Evolutionary conservation across 1,140 invertebrate species (phyloP), one percentile per base, ranked within the genome.

Genomic region (Eriocheir sinensis): DNA sequence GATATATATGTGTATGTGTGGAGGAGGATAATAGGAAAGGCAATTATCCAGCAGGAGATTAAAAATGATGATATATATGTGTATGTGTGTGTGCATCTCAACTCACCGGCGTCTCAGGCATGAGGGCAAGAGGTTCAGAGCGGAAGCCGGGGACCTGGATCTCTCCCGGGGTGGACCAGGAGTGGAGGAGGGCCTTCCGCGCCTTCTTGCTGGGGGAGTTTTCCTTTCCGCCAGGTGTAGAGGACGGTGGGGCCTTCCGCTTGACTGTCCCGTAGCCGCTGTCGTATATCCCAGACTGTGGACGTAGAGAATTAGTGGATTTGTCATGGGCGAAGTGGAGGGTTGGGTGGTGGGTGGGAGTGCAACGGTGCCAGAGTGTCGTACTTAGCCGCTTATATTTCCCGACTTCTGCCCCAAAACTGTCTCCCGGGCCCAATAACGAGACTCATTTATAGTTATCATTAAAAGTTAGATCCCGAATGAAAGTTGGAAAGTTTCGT

Each of bases 51-150:
- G n/a, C 44, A 48, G 4, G 44, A 48, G 15, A 48, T 8, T 48
- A 48, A 4, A 48, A 48, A 48, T 8, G 44, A 4, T 8, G 44
- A 48, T 48, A 48, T 95, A 15, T 40, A 85, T 44, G 53, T 89
- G 81, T 91, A 95, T 38, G 80, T 80, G n/a, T 4, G 41, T 85
- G 2, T 34, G 3, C 92, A 15, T 40, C 8, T 48, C 17, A 32
- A 97, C 97, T 97, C 97, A 98, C 98, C 96, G 98, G 98, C 86
- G 98, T 98, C 96, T 98, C 98, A 86, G 98, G 97, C 32, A 97
- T 97, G 95, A 98, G 97, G 94, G 97, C 96, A 2, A 96, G 97
- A 93, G 98, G 97, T 95, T 98, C 98, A 0, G 97, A 17, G n/a
- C 89, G 97, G 93, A 96, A 96, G 32, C 96, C 96, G 44, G 96